Base-by-base conservation (phyloP, 2,797 vertebrate genomes). In the Nyctalus aviator region DNA sequence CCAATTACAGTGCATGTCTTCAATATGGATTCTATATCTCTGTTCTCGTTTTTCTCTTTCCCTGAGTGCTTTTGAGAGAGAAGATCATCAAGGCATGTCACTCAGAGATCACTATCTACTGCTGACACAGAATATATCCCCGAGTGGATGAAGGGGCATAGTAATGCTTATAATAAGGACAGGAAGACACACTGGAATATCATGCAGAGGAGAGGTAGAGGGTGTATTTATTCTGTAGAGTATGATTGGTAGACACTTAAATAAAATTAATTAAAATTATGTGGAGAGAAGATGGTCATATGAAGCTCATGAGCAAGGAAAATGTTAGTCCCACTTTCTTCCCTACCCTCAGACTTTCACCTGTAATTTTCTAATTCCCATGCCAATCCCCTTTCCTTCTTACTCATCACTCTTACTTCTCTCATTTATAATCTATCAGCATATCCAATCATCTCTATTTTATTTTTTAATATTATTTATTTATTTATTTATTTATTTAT, bases 1-100 rank as follows among this genome's bases (percentile, higher is more conserved):
- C 95, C 18, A 86, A 1, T 96, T 94, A 94, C 96, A 78, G 21
- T 72, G 62, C 21, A 0, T 75, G 21, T 93, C 93, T 88, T 86
- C 88, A 53, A 88, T 68, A 73, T 44, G 62, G 88, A 96, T 91
- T 90, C 69, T 48, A 21, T 10, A 81, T 32, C 53, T 46, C 50
- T 13, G 17, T 37, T 92, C 88, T 94, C 93, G 48, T n/a, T 79
- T 79, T 95, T 93, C 92, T 93, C 57, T 92, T 91, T 86, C 77
- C 53, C 93, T 84, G 72, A 96, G 95, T 91, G 94, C 94, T 77
- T 73, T 82, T 25, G 20, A 94, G 32, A 66, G 53, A 86, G 59
- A 79, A 90, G 91, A 82, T 87, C 88, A 76, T 66, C 37, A 69
- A 91, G 13, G 11, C 7, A 15, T 73, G 69, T 84, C 73, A 59